phyloP scores from a whole-genome alignment of 2,888 invertebrate genomes.

The Clepsis dumicolana region DNA sequence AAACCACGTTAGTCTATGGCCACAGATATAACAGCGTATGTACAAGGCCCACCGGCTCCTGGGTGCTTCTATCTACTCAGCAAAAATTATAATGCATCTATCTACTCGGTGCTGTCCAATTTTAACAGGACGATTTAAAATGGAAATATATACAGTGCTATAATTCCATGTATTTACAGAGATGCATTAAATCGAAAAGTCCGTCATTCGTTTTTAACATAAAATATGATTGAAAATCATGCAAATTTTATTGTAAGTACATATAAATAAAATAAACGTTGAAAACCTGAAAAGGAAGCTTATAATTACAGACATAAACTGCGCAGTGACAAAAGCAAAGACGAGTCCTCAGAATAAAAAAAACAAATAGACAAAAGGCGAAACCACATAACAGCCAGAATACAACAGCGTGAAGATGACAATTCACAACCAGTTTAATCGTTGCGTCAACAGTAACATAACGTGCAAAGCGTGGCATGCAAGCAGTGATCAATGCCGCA shows the following conservation, averaged over 20 bases:
- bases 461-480: slow-evolving; percentile 77
- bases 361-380: slow-evolving; percentile 58
- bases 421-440: slow-evolving; percentile 75
- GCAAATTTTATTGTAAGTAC: slow-evolving; percentile 39
- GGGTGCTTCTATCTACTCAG: slow-evolving; percentile 54
- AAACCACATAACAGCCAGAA: slow-evolving; percentile 68
- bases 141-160: slow-evolving; percentile 43
- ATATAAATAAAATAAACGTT: slow-evolving; percentile 40
- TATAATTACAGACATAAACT: slow-evolving; percentile 60
- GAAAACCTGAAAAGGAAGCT: slow-evolving; percentile 62
- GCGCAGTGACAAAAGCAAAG: slow-evolving; percentile 73
- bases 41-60: slow-evolving; percentile 49
- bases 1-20: slow-evolving; percentile 49
- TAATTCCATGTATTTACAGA: slow-evolving; percentile 36
- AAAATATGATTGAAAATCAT: slow-evolving; percentile 43
- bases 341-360: slow-evolving; percentile 58
- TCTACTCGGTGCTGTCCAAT: slow-evolving; percentile 58
- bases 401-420: slow-evolving; percentile 71
- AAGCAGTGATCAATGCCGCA: slow-evolving; percentile 61
- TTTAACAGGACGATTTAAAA: slow-evolving; percentile 44
- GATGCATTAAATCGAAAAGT: slow-evolving; percentile 29
- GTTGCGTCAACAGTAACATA: slow-evolving; percentile 65
- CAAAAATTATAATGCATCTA: slow-evolving; percentile 58
- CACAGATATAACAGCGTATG: slow-evolving; percentile 42
- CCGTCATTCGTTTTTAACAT: slow-evolving; percentile 45